phyloP scores from a whole-genome alignment of 2,113 vertebrate species.

The Notarius lentiginosus region DNA sequence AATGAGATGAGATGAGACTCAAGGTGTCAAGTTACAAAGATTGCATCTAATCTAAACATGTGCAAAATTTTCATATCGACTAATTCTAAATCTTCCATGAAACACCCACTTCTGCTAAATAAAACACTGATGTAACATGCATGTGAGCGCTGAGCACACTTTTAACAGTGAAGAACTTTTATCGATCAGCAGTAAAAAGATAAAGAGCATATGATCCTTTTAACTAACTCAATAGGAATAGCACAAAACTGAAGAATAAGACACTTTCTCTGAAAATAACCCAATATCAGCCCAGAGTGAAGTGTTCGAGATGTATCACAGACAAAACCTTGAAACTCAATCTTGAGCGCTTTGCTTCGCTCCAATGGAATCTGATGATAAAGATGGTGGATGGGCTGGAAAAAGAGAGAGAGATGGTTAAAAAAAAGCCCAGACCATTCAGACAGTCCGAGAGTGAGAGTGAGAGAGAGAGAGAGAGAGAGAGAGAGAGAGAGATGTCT shows the following conservation, averaged over 20 bases:
- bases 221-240: slow-evolving; percentile 1
- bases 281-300: not conserved
- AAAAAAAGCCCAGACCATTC: slow-evolving; percentile 29
- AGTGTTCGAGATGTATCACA: slow-evolving; percentile 1
- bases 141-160: not conserved
- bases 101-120: not conserved
- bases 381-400: slow-evolving; percentile 58
- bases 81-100: not conserved
- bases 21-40: not conserved
- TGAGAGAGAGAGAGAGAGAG: slow-evolving; percentile 30
- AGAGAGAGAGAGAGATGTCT: not conserved
- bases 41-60: not conserved
- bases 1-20: not conserved
- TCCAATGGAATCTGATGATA: slow-evolving; percentile 58
- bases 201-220: slow-evolving; percentile 19
- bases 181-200: not conserved
- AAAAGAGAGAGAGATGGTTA: slow-evolving; percentile 59
- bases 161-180: not conserved
- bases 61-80: not conserved
- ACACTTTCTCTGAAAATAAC: slow-evolving; percentile 12
- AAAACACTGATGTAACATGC: not conserved
- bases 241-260: not conserved
- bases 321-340: slow-evolving; percentile 56
- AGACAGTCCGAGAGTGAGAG: slow-evolving; percentile 43
- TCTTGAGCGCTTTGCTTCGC: slow-evolving; percentile 57